Conservation (phyloP, 2,888 invertebrate species). For the Caenorhabditis imperialis region DNA sequence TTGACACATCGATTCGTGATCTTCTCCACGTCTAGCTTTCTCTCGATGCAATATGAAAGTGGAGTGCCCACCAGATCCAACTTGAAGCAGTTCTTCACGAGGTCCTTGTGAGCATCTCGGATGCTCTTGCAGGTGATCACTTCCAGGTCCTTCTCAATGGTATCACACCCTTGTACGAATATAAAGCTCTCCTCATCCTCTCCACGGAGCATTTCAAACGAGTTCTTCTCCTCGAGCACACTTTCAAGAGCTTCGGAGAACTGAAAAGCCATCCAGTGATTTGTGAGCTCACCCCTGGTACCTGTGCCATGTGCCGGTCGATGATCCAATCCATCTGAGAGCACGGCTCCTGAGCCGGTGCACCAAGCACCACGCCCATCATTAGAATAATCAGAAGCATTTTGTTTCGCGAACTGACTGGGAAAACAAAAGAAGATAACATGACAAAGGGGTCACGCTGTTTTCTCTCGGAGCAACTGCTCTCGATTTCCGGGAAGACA, state of each 20-base stretch:
- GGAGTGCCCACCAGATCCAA: slow-evolving; percentile 32
- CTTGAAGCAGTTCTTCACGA: slow-evolving; percentile 26
- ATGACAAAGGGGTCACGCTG: neutral
- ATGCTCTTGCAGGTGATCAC: slow-evolving; percentile 18
- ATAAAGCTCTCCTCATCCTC: slow-evolving; percentile 43
- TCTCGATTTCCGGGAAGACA: too few species aligned
- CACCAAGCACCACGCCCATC: slow-evolving; percentile 1
- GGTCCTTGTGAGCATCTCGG: slow-evolving; percentile 10
- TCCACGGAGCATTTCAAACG: slow-evolving; percentile 34
- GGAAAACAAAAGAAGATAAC: too few species aligned
- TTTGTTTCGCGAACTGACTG: slow-evolving; percentile 10
- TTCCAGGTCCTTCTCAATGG: slow-evolving; percentile 31
- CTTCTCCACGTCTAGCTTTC: slow-evolving; percentile 11
- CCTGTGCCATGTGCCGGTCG: slow-evolving; percentile 19
- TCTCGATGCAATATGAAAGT: slow-evolving; percentile 35
- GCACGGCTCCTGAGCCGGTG: slow-evolving; percentile 17
- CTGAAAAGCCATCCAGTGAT: slow-evolving; percentile 4
- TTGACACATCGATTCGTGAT: slow-evolving; percentile 27
- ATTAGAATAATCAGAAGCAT: neutral
- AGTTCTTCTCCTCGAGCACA: slow-evolving; percentile 33
- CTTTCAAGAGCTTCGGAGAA: slow-evolving; percentile 36
- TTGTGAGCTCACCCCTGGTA: neutral
- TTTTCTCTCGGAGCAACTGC: too few species aligned
- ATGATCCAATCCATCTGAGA: slow-evolving; percentile 23
- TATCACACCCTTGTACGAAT: slow-evolving; percentile 35